Evolutionary conservation across 2,888 invertebrate species (phyloP).

Genomic region (Lamellibrachia satsuma): DNA sequence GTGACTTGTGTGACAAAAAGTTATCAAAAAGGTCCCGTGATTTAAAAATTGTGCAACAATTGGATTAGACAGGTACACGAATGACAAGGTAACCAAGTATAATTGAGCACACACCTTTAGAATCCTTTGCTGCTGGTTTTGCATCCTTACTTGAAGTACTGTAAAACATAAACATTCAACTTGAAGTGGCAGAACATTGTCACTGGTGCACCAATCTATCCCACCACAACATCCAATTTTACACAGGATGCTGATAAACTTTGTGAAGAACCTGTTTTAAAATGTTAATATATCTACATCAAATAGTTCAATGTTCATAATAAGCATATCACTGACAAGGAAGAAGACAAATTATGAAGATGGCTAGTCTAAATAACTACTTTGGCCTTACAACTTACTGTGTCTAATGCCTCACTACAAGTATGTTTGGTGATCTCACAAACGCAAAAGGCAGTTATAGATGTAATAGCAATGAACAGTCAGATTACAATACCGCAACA

Average conservation of each 20-base stretch:
- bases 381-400: background rate
- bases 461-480: background rate
- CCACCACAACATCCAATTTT: background rate
- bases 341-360: background rate
- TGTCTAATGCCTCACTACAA: background rate
- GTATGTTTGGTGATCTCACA: background rate
- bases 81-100: background rate
- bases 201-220: background rate
- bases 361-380: background rate
- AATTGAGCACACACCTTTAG: background rate
- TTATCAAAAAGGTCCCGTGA: too few relatives aligned
- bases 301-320: background rate
- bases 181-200: background rate
- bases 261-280: background rate
- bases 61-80: background rate
- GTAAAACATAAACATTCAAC: background rate
- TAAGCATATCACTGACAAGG: background rate
- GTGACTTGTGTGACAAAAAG: too few relatives aligned
- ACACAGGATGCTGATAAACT: background rate
- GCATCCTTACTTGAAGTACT: constrained; percentile 3
- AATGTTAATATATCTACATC: background rate
- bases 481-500: background rate
- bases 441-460: background rate
- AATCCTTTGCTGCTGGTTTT: constrained; percentile 13
- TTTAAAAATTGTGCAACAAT: background rate